Evolutionary conservation across 2,797 vertebrate species (phyloP), one percentile per base, ranked within the genome.

Genomic region (Gambusia yucatana): DNA sequence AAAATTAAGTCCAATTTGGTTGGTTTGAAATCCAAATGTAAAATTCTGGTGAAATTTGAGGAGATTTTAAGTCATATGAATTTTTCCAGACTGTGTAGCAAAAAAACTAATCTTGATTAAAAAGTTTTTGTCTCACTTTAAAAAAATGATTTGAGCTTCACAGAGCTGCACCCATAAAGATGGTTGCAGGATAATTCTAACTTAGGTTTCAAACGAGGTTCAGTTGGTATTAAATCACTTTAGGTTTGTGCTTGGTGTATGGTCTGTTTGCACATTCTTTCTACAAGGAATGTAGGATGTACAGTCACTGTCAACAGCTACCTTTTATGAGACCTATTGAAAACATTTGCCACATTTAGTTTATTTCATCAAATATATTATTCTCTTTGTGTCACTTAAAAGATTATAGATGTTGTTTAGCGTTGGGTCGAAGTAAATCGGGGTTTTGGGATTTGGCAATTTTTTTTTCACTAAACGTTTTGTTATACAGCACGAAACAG

Each of bases 251-350:
- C 91, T 82, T 76, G 9, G 73, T 41, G 2, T 82, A 73, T 85
- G 88, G 85, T 90, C 88, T 90, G 79, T 86, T 90, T 88, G 88
- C 92, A 93, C 79, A 76, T 86, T 82, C 84, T 87, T 87, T 82
- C 87, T 78, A 77, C 71, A 84, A 77, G 46, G 81, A 89, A 80
- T 91, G 85, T 89, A 77, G 77, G 75, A 50, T 48, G 59, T 82
- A 80, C 46, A 80, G 55, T 82, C 63, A 81, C 43, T 46, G 72
- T 39, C 33, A 39, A 72, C 39, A 63, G 36, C 72, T 28, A 61
- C 22, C 52, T 75, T 72, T 81, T 72, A 33, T 25, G 41, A 75
- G 28, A 71, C 57, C 75, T 77, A 52, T 67, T 76, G 74, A 28
- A 80, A 71, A 63, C 77, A 36, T 69, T 77, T 16, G 73, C 78